Evolutionary conservation across 2,888 invertebrate genomes (phyloP).

Genomic region (Nezara viridula): DNA sequence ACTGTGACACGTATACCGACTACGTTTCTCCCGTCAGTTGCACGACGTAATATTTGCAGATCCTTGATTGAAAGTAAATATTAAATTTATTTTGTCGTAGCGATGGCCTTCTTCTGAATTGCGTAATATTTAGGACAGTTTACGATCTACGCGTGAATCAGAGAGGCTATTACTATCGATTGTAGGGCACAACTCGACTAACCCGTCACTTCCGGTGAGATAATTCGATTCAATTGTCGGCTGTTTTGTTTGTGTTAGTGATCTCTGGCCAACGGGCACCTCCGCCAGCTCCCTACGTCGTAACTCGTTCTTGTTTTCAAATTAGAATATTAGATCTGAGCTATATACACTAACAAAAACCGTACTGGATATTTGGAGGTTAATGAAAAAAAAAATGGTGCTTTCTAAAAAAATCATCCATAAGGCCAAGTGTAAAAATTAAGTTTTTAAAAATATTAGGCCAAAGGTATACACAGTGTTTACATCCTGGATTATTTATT

Average conservation of each 20-base stretch:
- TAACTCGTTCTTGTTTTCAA: not conserved
- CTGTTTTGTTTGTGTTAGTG: not conserved
- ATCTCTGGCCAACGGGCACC: not conserved
- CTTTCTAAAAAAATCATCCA: too few relatives aligned
- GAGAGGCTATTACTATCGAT: not conserved
- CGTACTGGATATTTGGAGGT: too few relatives aligned
- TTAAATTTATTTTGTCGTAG: not conserved
- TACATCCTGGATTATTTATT: too few relatives aligned
- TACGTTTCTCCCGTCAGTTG: not conserved
- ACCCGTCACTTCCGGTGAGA: not conserved
- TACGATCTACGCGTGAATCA: not conserved
- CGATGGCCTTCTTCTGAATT: not conserved
- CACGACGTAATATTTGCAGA: not conserved
- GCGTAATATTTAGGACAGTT: not conserved
- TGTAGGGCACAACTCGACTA: not conserved
- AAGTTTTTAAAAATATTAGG: too few relatives aligned
- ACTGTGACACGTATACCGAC: not conserved
- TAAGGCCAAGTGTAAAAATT: too few relatives aligned
- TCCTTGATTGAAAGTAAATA: not conserved
- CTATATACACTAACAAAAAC: too few relatives aligned
- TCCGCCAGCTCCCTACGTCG: not conserved
- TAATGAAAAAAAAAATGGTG: too few relatives aligned
- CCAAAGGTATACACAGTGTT: too few relatives aligned
- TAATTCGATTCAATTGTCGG: constrained; percentile 33
- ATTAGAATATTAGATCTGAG: too few relatives aligned